Evolutionary conservation across 2,797 vertebrate species (phyloP).

Genomic region (Hyperoplus immaculatus): DNA sequence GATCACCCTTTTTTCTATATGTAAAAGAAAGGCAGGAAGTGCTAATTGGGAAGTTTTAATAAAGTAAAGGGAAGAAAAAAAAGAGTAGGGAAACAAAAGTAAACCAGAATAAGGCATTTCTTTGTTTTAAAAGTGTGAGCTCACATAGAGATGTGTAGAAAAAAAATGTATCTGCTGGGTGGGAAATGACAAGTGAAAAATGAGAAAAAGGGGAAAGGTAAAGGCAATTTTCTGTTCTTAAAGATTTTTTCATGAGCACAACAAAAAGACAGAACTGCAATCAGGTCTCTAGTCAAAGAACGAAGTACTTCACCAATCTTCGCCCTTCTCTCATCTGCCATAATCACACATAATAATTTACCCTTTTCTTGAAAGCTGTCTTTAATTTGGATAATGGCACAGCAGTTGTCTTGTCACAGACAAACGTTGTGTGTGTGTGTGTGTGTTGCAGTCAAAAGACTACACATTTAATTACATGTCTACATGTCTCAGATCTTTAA

Average conservation of each 20-base stretch:
- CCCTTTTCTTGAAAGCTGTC: not conserved
- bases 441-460: not conserved
- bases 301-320: not conserved
- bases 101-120: not conserved
- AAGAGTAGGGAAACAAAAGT: not conserved
- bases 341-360: slow-evolving; percentile 13
- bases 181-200: not conserved
- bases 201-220: not conserved
- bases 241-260: not conserved
- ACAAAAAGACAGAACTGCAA: not conserved
- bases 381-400: not conserved
- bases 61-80: not conserved
- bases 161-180: not conserved
- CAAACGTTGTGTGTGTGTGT: not conserved
- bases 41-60: not conserved
- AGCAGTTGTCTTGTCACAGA: not conserved
- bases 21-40: not conserved
- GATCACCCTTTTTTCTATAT: not conserved
- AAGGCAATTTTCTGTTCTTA: not conserved
- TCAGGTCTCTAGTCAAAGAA: not conserved
- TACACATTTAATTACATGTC: not conserved
- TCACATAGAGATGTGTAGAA: not conserved
- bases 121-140: not conserved
- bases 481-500: no score
- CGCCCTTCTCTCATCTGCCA: not conserved